These are phyloP conservation scores for Psephotus haematonotus DNA, from an alignment of 2,113 vertebrate genomes.

Conservation along the genomic window DNA sequence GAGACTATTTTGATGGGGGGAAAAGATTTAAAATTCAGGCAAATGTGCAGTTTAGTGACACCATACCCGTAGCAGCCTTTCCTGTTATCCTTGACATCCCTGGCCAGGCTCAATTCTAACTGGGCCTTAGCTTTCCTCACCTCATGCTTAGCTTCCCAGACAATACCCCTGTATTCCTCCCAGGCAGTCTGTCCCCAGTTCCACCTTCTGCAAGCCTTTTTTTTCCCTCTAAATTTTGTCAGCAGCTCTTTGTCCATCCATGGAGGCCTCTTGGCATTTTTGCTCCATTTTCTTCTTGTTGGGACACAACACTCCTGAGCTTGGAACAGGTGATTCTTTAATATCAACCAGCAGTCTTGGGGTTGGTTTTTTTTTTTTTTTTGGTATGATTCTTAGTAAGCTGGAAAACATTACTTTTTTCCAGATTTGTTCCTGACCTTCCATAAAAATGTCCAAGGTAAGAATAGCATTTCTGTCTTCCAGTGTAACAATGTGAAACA, in stretches of 20 bases:
- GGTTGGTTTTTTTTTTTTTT: too few species aligned
- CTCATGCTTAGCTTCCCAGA: background rate
- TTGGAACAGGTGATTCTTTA: background rate
- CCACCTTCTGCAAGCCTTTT: background rate
- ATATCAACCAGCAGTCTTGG: background rate
- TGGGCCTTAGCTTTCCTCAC: background rate
- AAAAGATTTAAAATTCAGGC: background rate
- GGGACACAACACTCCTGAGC: background rate
- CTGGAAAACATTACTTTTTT: background rate
- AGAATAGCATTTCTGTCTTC: background rate
- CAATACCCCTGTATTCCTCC: background rate
- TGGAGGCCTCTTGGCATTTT: background rate
- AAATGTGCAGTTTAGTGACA: background rate
- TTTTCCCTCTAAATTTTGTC: background rate
- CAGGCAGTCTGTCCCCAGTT: background rate
- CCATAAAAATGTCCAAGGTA: conserved; percentile 79
- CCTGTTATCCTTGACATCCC: background rate
- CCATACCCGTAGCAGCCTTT: background rate
- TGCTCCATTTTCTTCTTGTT: background rate
- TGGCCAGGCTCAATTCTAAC: background rate
- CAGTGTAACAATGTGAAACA: background rate
- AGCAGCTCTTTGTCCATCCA: background rate
- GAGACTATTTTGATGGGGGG: background rate
- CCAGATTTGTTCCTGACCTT: conserved; percentile 50
- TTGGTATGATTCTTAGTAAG: background rate